Evolutionary conservation across 53 echinoderm and acorn worm genomes (phyloP), one percentile per base, ranked within the genome.

Genomic region (Zoroaster sp.): DNA sequence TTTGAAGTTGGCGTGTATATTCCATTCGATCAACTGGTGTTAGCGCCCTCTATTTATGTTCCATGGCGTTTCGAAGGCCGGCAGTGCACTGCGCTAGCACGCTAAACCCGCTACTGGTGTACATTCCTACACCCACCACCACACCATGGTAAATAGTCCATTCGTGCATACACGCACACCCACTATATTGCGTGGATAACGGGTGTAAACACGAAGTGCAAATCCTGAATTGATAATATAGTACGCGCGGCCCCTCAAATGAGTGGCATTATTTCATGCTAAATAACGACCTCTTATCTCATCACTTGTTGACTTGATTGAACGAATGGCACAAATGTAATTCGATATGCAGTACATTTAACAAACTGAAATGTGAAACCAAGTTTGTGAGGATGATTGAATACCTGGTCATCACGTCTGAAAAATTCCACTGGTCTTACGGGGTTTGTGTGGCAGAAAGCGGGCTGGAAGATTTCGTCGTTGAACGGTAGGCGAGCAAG

Each of bases 401-500:
- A 59, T 59, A 28, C 63, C 21, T 28, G 9, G 28, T 11, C 30
- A 25, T 28, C 63, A 59, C 63, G 23, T 8, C 11, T 59, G 63
- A 59, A 59, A 59, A 59, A 28, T 59, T 59, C 23, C 28, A 59
- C 63, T 11, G 63, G 63, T 28, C 23, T 59, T 59, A 59, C 63
- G 63, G 63, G 63, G 30, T 11, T 59, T 28, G 63, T 59, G 63
- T 45, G 41, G 35, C 35, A 73, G 66, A 32, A 21, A 45, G 72
- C 35, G 23, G 53, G 47, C 34, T 32, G 75, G 89, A 69, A 65
- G 8, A 23, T 25, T 75, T 72, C 35, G 40, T 30, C 81, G 68
- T 25, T 81, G 66, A 81, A 66, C 81, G 79, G 79, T 65, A 79
- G 59, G 40, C n/a, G 35, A 42, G 51, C 20, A 37, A 28, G 79